Percentiles rank a stretch among this genome's conserved stretches.
phyloP scores from a whole-genome alignment of 2,113 vertebrate genomes.

The Nematolebias whitei region DNA sequence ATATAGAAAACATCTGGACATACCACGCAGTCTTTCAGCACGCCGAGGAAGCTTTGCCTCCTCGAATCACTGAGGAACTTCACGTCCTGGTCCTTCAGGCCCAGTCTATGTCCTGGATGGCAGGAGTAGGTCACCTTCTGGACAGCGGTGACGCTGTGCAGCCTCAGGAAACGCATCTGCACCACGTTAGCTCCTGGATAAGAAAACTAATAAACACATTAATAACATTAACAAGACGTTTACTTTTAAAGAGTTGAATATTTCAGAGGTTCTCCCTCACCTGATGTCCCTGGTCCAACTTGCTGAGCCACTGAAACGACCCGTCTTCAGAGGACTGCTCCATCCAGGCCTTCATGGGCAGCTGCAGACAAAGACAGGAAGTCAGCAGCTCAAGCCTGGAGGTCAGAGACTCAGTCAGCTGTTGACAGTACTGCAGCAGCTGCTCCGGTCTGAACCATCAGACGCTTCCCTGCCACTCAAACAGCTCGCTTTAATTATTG shows the following conservation, averaged over 20 bases:
- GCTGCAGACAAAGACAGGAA: slow-evolving; percentile 59
- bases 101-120: slow-evolving; percentile 65
- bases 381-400: neutral
- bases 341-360: slow-evolving; percentile 86
- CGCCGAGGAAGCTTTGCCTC: slow-evolving; percentile 81
- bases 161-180: slow-evolving; percentile 87
- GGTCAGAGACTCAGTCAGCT: no score
- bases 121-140: slow-evolving; percentile 87
- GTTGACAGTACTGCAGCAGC: no score
- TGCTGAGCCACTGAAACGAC: slow-evolving; percentile 87
- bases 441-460: no score
- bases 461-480: no score
- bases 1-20: slow-evolving; percentile 8
- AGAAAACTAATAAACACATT: slow-evolving; percentile 76
- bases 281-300: slow-evolving; percentile 82
- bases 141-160: slow-evolving; percentile 81
- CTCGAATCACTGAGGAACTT: slow-evolving; percentile 83
- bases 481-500: no score
- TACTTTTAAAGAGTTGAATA: neutral
- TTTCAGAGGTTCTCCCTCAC: slow-evolving; percentile 57
- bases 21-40: slow-evolving; percentile 84
- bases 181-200: slow-evolving; percentile 82
- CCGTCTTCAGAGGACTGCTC: slow-evolving; percentile 60
- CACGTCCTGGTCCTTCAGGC: slow-evolving; percentile 67
- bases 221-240: neutral